Evolutionary conservation across 2,888 invertebrate genomes (phyloP), one percentile per base, ranked within the genome.

Genomic region (Stegophylla sp.): DNA sequence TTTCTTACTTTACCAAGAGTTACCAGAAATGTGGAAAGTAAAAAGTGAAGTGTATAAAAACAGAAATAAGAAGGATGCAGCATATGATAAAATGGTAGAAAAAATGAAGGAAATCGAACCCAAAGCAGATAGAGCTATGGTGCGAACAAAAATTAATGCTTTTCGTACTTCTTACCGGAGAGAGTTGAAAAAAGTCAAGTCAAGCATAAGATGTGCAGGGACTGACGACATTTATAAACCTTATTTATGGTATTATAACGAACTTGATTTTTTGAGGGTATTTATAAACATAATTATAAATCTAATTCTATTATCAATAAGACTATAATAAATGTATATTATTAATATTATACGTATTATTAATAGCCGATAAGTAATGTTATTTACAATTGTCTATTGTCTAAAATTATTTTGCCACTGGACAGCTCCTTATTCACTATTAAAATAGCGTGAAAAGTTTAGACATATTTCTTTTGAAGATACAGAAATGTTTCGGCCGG

Each of bases 381-480:
- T 63, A 63, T 61, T 63, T 41, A 63, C 63, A 34, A 34, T 34
- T 34, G 34, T 3, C 34, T 63, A 63, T 63, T 61, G 15, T 61
- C 34, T n/a, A 63, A 64, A 43, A 20, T 20, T 43, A 15, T 66
- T 13, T 43, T 71, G 56, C 71, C 71, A 71, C 41, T 13, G 56
- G 34, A 71, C 71, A 71, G 53, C 56, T 71, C 34, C 71, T 71
- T 71, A 23, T 13, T 71, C 71, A 71, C 71, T 71, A 71, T 71
- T 71, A 23, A 71, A 71, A 53, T 41, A 71, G 23, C 17, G 41
- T 56, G 71, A 71, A 41, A 72, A 72, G 23, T 72, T 56, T 56
- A 56, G 43, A 43, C 72, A 23, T 72, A 72, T 72, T 72, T 72
- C 53, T 72, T 71, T 72, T 53, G 72, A 20, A 0, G 41, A 56